Base-by-base conservation (phyloP, 2,797 vertebrate species). In the Poecilia velifera region DNA sequence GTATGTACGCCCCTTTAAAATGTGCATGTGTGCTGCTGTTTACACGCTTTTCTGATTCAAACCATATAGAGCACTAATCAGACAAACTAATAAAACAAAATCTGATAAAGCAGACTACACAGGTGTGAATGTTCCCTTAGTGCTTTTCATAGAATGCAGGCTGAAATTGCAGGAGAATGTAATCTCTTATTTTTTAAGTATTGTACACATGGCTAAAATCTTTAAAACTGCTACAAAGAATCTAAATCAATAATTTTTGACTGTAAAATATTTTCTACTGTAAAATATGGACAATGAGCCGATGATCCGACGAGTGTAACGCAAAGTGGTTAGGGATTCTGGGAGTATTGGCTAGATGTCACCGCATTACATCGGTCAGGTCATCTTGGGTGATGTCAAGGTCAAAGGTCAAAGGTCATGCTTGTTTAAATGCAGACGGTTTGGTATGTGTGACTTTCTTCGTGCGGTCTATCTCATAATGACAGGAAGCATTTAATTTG, bases 401-500 rank as follows among this genome's bases (percentile, higher is more conserved):
- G 8, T 34, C 16, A 66, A 36, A 18, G 20, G 59, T 62, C 13
- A 57, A 62, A 31, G 57, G 18, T 66, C 14, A 10, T 9, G 7
- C 36, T 41, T 41, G 1, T 9, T 68, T 41, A 20, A 39, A 34
- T 36, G 62, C 18, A 66, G 16, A 20, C 62, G 36, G 62, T 20
- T 66, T 41, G 64, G 34, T 41, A 22, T 68, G 36, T 41, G 64
- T 22, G 36, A 68, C 36, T 68, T 68, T 68, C 36, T 41, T 39
- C 47, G 49, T 76, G 73, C 62, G 66, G 49, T 75, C 43, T 72
- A 83, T 81, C 59, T 74, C 3, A 43, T 90, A 93, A 94, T 94
- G 88, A 84, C 90, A 93, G 93, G 92, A 92, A 91, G 62, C 81
- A n/a, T 80, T 88, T 90, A 88, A 93, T 91, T 82, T 88, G 86